phyloP scores from a whole-genome alignment of 2,888 invertebrate species.

The Apamea epomidion region DNA sequence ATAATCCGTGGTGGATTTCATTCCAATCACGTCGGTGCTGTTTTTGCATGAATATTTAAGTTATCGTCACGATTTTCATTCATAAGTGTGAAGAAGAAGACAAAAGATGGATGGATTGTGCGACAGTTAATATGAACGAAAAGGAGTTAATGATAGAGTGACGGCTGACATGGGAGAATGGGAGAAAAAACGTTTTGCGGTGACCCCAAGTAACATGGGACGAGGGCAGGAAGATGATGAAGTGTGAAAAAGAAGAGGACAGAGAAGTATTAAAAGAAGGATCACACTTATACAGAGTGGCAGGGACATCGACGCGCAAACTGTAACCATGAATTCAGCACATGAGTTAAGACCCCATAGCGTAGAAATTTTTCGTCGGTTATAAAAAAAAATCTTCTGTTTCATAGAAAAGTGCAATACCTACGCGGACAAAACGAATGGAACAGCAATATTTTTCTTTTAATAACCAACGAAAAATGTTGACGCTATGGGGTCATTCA shows the following conservation, averaged over 20 bases:
- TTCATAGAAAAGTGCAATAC: no score
- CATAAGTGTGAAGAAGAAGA: not conserved
- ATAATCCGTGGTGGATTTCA: slow-evolving; percentile 27
- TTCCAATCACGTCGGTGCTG: slow-evolving; percentile 35
- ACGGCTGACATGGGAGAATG: not conserved
- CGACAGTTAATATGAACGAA: not conserved
- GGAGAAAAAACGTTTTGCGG: not conserved
- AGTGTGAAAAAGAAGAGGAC: not conserved
- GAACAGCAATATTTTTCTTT: no score
- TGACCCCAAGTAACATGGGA: not conserved
- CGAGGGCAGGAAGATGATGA: not conserved
- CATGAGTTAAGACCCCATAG: no score
- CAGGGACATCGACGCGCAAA: no score
- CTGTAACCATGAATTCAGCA: not conserved
- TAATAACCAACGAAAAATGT: no score
- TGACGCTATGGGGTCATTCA: no score
- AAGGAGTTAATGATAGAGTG: not conserved
- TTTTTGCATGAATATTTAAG: slow-evolving; percentile 7
- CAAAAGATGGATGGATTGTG: not conserved
- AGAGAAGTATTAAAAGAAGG: not conserved
- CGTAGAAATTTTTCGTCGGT: no score
- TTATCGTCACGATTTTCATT: not conserved
- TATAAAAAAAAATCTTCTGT: no score
- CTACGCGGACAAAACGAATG: no score
- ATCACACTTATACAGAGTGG: not conserved